Evolutionary conservation across 2,888 invertebrate species (phyloP), one percentile per base, ranked within the genome.

Genomic region (Oeneis ivallda): DNA sequence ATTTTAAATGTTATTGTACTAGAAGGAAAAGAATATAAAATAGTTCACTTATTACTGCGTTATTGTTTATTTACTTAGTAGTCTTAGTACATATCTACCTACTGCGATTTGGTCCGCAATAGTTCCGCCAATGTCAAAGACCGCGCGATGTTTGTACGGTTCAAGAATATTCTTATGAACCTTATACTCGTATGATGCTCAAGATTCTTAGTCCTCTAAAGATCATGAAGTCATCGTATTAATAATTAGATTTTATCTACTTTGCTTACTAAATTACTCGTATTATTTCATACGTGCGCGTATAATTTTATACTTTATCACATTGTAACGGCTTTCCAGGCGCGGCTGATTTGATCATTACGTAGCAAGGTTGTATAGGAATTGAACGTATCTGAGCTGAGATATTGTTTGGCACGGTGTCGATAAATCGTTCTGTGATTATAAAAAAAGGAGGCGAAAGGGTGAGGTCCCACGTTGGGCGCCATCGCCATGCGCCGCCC

Each of bases 371-470:
- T 43, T 47, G 47, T 54, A 39, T 60, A 52, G 32, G 57, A 17
- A 49, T 52, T 56, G 50, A 60, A 43, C 47, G 39, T 58, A 54
- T 64, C 54, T 43, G 57, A 57, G 41, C 54, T 43, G 57, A 57
- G 41, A 57, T 54, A 53, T 37, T 64, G 62, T 67, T 68, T 68
- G 66, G 63, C 67, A 70, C 67, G 82, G 81, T 86, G 85, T 85
- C 82, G 82, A 83, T 84, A 83, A 84, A 85, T 82, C 83, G 84
- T 86, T 77, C 79, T 82, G 83, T 88, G 88, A 87, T 89, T 87
- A 85, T 82, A 78, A 81, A 80, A 81, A 80, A 81, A 83, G 83
- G 83, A 78, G 84, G 81, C 76, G 65, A 70, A 72, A 80, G 81
- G 82, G 78, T 80, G 78, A 76, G 75, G 76, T 73, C 79, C 79